These are phyloP conservation scores for Abramis brama DNA, from an alignment of 2,113 vertebrate genomes.

Conservation along the genomic window DNA sequence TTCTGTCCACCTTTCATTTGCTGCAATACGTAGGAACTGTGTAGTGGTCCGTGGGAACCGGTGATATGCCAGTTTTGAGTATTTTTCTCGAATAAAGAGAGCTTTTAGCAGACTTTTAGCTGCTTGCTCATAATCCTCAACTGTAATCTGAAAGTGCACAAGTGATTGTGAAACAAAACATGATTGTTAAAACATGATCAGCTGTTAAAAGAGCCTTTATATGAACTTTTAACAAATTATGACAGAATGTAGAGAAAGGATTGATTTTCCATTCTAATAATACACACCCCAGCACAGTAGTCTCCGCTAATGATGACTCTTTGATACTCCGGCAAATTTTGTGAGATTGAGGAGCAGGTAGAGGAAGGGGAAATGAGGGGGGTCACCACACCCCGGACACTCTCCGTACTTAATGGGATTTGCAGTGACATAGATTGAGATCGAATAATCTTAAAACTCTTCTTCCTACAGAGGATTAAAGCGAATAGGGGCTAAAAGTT, in stretches of 20 bases:
- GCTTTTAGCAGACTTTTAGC: conserved; percentile 88
- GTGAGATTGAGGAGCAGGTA: conserved; percentile 62
- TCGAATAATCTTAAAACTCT: conserved; percentile 92
- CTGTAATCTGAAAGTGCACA: conserved; percentile 82
- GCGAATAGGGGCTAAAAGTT: background rate
- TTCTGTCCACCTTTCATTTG: conserved; percentile 77
- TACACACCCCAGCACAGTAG: conserved; percentile 95
- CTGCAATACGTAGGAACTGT: conserved; percentile 80
- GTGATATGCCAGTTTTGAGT: conserved; percentile 90
- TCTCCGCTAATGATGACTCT: conserved; percentile 95
- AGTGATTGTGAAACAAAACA: background rate
- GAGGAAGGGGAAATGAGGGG: conserved; percentile 70
- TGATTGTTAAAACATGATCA: background rate
- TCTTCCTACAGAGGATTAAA: conserved; percentile 80
- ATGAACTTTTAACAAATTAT: background rate
- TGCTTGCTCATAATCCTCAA: conserved; percentile 97
- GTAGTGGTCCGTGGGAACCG: conserved; percentile 86
- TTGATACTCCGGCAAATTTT: conserved; percentile 85
- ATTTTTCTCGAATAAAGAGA: conserved; percentile 92
- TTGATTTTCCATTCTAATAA: background rate
- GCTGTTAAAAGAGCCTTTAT: background rate
- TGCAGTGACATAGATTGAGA: conserved; percentile 91
- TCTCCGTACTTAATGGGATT: conserved; percentile 78
- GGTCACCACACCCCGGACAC: conserved; percentile 64
- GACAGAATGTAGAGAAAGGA: background rate